These are phyloP conservation scores for Fopius arisanus DNA, from an alignment of 1,140 invertebrate genomes.

Conservation along the genomic window DNA sequence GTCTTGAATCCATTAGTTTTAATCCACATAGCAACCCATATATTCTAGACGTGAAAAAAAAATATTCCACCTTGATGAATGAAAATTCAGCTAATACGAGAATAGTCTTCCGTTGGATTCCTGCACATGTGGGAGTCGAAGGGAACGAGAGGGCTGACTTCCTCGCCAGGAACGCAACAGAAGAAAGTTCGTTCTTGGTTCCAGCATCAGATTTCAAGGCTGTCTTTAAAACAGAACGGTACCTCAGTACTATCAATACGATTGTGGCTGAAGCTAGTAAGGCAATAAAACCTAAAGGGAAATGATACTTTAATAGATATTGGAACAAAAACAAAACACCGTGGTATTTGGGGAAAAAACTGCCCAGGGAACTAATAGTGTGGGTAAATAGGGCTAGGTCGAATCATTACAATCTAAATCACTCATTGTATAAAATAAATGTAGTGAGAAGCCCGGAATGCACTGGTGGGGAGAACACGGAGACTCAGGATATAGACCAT, in stretches of 20 bases:
- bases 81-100: neutral
- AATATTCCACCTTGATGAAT: neutral
- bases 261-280: neutral
- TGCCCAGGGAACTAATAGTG: constrained; percentile 4
- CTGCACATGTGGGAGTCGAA: neutral
- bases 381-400: constrained; percentile 28
- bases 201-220: constrained; percentile 16
- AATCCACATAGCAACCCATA: neutral
- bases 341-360: constrained; percentile 12
- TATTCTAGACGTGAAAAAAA: neutral
- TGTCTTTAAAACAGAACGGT: constrained; percentile 16
- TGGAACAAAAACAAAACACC: constrained; percentile 1
- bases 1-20: neutral
- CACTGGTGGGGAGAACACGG: neutral
- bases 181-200: neutral
- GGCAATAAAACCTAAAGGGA: neutral
- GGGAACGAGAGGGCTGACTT: constrained; percentile 24
- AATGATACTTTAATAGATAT: constrained; percentile 23
- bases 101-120: neutral
- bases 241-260: neutral
- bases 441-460: constrained; percentile 14
- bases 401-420: constrained; percentile 28
- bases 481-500: constrained; percentile 17
- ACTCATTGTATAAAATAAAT: constrained; percentile 17
- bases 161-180: constrained; percentile 1